Percentiles rank a stretch among this genome's conserved stretches.
Evolutionary conservation across 2,888 invertebrate species (phyloP).

Genomic region (Cosmia pyralina): DNA sequence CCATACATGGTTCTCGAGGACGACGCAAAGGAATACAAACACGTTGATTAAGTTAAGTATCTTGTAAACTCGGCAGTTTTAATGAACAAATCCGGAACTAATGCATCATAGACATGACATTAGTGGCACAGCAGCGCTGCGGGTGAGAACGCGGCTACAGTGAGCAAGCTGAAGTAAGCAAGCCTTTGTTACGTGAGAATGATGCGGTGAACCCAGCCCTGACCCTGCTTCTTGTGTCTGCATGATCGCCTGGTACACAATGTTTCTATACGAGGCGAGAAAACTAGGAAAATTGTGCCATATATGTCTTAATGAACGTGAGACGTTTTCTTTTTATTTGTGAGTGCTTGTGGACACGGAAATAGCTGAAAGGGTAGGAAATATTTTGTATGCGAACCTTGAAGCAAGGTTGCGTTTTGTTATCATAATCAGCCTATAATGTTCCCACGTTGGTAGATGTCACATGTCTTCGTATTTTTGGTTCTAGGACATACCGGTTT

Average conservation of each 20-base stretch:
- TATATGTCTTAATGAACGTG: constrained; percentile 47
- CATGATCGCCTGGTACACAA: constrained; percentile 64
- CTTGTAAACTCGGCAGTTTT: constrained; percentile 27
- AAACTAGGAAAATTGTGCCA: constrained; percentile 54
- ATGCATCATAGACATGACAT: constrained; percentile 74
- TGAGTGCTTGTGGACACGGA: background rate
- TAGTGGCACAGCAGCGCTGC: constrained; percentile 68
- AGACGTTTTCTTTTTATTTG: constrained; percentile 34
- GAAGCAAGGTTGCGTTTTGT: background rate
- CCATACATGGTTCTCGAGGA: constrained; percentile 7
- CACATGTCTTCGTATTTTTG: too few species aligned
- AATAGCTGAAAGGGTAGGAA: constrained; percentile 10
- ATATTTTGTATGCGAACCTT: background rate
- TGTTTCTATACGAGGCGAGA: constrained; percentile 37
- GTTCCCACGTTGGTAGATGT: too few species aligned
- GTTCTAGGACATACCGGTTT: too few species aligned
- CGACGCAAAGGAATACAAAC: constrained; percentile 22
- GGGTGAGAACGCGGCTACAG: constrained; percentile 72
- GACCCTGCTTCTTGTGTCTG: constrained; percentile 66
- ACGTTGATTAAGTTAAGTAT: constrained; percentile 19
- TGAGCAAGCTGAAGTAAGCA: constrained; percentile 31
- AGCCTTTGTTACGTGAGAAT: constrained; percentile 70
- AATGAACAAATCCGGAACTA: constrained; percentile 70
- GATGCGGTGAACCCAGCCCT: constrained; percentile 67
- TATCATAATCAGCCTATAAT: background rate